Base-by-base conservation (phyloP, 2,797 vertebrate species). In the Ataeniobius toweri region DNA sequence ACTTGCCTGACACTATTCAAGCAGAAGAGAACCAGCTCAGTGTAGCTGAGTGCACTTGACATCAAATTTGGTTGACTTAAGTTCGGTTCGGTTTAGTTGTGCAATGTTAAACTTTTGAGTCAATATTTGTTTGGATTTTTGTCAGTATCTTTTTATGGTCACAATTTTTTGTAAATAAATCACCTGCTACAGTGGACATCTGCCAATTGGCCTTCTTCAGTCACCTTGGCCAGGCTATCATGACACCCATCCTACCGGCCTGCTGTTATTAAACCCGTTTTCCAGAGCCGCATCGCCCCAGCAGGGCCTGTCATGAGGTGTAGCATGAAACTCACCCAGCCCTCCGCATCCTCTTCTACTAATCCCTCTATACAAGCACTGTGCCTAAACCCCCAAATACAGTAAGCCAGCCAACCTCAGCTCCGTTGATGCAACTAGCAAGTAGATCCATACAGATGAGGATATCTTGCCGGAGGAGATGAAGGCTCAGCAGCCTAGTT, bases 391-490 rank as follows among this genome's bases (percentile, higher is more conserved):
- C 97, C 93, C 96, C 97, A 24, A 95, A 96, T 74, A 96, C 97
- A 75, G 97, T 97, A 99, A 99, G 96, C 98, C 98, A 88, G 97
- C 98, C 92, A 97, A 97, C 81, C 97, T 99, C 92, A 97, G 97
- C 83, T 97, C 97, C 87, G 96, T 97, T 95, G 99, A 98, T 96
- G 98, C 98, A 96, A 99, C 98, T 96, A 99, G 98, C 99, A 99
- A 99, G 98, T 99, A 99, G 98, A 99, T 99, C 97, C 98, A 99
- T 91, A 98, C 98, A 96, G 98, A 99, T 99, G 98, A 99, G 97
- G 98, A 99, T 97, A 97, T 99, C 96, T 99, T 98, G 82, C 96
- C 99, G 98, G 98, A 99, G 91, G 98, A 99, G 90, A 96, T 97
- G 94, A 96, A 96, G 92, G 96, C 98, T 24, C 97, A 98, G 93